Evolutionary conservation across 37 sponge, comb jelly and placozoan species (phyloP), one percentile per base, ranked within the genome.

Genomic region (Aphrocallistes beatrix): DNA sequence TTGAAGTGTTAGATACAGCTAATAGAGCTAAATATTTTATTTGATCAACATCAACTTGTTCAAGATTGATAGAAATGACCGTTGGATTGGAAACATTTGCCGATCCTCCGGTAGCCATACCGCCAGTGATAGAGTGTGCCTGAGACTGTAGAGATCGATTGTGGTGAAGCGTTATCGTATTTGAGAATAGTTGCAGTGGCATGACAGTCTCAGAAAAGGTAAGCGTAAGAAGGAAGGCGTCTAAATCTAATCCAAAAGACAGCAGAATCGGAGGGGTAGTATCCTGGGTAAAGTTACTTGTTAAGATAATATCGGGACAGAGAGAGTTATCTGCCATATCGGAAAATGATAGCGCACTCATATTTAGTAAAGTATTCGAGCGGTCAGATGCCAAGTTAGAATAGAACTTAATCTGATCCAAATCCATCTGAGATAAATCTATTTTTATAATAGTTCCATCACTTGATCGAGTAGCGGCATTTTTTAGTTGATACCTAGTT

Each of bases 201-300:
- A 47, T 82, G 32, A 84, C 21, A 19, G 85, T 49, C 69, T 84
- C 85, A 25, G 85, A 84, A 81, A 84, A 84, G 49, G 85, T 84
- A 19, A 84, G 48, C 1, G 36, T 42, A 10, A 84, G 25, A 81
- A 84, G 51, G 17, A 28, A 40, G 3, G 85, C 3, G 69, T 84
- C 36, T 3, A 84, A n/a, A 32, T 84, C 85, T 3, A 84, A 38
- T 60, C 23, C 38, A 42, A 23, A 84, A 6, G 85, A 84, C 6
- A 13, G 1, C 1, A 84, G 9, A 34, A 37, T 25, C n/a, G 85
- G 85, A 30, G 51, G 30, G 8, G 40, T 50, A 1, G 23, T 13
- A 49, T 84, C 85, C 25, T 23, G 50, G 17, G 50, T 50, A 28
- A 51, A 50, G n/a, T 51, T 34, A 19, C 81, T 23, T 23, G 85